These are phyloP conservation scores for Anadara kagoshimensis DNA, from an alignment of 1,140 invertebrate species.

Conservation along the genomic window DNA sequence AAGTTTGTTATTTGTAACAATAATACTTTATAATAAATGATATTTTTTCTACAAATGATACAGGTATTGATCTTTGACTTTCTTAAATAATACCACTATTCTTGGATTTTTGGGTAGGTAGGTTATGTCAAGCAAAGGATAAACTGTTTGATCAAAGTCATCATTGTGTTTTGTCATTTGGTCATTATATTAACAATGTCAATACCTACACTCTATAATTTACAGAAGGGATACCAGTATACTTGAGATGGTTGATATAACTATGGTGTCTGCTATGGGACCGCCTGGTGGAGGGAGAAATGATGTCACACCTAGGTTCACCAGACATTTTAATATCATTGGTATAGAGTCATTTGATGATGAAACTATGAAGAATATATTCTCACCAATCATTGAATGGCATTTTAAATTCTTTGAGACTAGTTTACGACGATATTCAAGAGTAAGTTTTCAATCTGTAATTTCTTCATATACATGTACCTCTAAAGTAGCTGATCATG, in stretches of 20 bases:
- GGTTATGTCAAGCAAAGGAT: no score
- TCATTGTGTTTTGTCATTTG: no score
- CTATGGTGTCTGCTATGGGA: conserved; percentile 72
- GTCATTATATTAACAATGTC: no score
- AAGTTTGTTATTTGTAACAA: no score
- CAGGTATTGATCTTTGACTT: no score
- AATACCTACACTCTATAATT: no score
- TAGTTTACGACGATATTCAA: conserved; percentile 74
- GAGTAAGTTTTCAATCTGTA: conserved; percentile 53
- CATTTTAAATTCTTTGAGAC: conserved; percentile 72
- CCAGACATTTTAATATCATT: conserved; percentile 73
- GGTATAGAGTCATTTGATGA: conserved; percentile 73
- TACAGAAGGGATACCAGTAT: conserved; percentile 71
- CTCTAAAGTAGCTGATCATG: background rate
- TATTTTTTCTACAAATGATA: no score
- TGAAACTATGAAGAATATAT: conserved; percentile 74
- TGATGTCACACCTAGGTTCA: conserved; percentile 70
- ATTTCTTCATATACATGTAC: background rate
- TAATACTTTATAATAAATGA: no score
- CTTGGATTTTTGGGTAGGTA: no score
- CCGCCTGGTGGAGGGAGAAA: conserved; percentile 72
- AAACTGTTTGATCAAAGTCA: no score
- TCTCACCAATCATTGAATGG: conserved; percentile 73
- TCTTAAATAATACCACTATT: no score
- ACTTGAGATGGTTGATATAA: conserved; percentile 67